Evolutionary conservation across 2,888 invertebrate species (phyloP).

Genomic region (Eupithecia inturbata): DNA sequence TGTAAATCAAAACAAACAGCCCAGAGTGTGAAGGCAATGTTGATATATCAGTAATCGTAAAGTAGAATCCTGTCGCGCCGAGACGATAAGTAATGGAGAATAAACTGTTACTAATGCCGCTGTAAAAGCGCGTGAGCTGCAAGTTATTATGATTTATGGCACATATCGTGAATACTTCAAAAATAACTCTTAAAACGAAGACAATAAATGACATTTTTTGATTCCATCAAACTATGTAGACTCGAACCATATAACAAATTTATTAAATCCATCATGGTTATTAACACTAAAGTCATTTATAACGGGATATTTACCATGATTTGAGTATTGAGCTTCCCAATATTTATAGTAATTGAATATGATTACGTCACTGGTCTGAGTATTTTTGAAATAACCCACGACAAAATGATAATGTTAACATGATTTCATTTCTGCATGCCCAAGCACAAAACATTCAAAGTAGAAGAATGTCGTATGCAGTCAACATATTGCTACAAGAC

Average conservation of each 20-base stretch:
- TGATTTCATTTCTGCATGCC: conserved; percentile 83
- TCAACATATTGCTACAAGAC: conserved; percentile 63
- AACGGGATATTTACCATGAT: too few relatives aligned
- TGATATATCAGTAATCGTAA: conserved; percentile 23
- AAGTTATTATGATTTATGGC: conserved; percentile 73
- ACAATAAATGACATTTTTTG: background rate
- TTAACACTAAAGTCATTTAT: too few relatives aligned
- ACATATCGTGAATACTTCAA: conserved; percentile 65
- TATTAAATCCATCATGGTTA: too few relatives aligned
- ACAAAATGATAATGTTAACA: conserved; percentile 62
- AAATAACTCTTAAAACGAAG: conserved; percentile 36
- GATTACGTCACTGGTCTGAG: background rate
- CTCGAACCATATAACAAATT: background rate
- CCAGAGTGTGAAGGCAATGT: conserved; percentile 13
- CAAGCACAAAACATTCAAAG: conserved; percentile 77
- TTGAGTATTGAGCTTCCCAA: too few relatives aligned
- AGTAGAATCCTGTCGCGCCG: conserved; percentile 35
- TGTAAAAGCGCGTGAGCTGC: conserved; percentile 70
- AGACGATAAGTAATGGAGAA: conserved; percentile 49
- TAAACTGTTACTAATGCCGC: conserved; percentile 77
- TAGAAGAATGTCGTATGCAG: conserved; percentile 70
- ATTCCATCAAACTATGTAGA: background rate
- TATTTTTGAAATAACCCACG: conserved; percentile 62
- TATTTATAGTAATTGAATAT: background rate
- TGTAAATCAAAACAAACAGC: conserved; percentile 40